Evolutionary conservation across 2,113 vertebrate species (phyloP), one percentile per base, ranked within the genome.

Genomic region (Symphodus melops): DNA sequence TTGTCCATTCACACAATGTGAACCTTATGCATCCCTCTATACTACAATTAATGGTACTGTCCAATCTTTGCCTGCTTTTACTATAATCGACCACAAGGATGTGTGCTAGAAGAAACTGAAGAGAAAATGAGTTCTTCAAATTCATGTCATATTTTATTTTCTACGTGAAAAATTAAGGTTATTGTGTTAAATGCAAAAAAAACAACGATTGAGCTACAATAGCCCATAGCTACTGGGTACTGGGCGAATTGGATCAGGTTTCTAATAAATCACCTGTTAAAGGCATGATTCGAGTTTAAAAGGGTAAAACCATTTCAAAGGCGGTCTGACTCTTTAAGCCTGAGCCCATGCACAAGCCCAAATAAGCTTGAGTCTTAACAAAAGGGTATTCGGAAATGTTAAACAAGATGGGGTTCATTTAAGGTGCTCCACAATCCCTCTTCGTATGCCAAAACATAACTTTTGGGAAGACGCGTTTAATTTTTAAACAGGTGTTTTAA

Each of bases 291-390:
- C 61, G 56, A 71, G 48, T 64, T 77, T 66, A 66, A 83, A 51
- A 42, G 33, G 48, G 36, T 54, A 49, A 83, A 78, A 36, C 36
- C 59, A 67, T 79, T 68, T 82, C 55, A 75, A 78, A 72, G 21
- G 39, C 69, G 25, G 25, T 42, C 54, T 23, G 41, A 39, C 52
- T 57, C 61, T 59, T 65, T 56, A 78, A 74, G 28, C 63, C 49
- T 64, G 20, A 37, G 69, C 46, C 14, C 54, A 68, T 11, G 74
- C n/a, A 52, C 44, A 37, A 39, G 20, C 48, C 39, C 4, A 37
- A 81, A 2, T 60, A 74, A 53, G 44, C 19, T 72, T 79, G 82
- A 82, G 76, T 59, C 37, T 9, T 7, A 69, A 79, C 77, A 82
- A 83, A 63, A 20, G 56, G 71, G 14, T 67, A 73, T 77, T 77